Base-by-base conservation (phyloP, 2,113 vertebrate genomes). In the Aplodontia rufa region DNA sequence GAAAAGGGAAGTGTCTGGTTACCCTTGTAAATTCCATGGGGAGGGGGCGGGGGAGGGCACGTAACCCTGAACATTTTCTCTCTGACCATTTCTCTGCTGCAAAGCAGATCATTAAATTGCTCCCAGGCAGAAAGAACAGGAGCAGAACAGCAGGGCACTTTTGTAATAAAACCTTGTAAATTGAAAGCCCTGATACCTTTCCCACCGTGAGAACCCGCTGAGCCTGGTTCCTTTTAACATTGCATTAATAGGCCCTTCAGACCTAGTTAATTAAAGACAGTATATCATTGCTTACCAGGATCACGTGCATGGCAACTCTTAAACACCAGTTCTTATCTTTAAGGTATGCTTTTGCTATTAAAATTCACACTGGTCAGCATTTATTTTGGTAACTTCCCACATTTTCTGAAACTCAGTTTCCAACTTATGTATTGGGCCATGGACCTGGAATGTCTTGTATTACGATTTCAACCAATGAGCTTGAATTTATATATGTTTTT, bases 241-340 rank as follows among this genome's bases (percentile, higher is more conserved):
- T 42, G 97, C 97, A 97, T 97, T 98, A 98, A 98, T 96, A 97
- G 97, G 98, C 97, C 96, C 97, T 98, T 98, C 97, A 97, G 97
- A 92, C 97, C 92, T 92, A 98, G 97, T 98, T 98, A 98, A 98
- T 98, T 98, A 97, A 98, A 97, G 97, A 97, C 97, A 96, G 93
- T 97, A 91, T 96, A 97, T 97, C 88, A 90, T 26, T 84, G 97
- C 97, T 91, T 45, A 47, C 47, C 71, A 94, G 95, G 96, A 28
- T 92, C 95, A 7, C 60, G 47, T 53, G 79, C 17, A 30, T 28
- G 64, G 20, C 49, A n/a, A 88, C 71, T n/a, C 94, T 89, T 55
- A 84, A 72, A 92, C 94, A 24, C 10, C 51, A 37, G 74, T 47
- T 72, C 58, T 86, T 84, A 86, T n/a, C 79, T 69, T 87, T 30